Base-by-base conservation (phyloP, 1,140 invertebrate genomes). In the Babylonia areolata region DNA sequence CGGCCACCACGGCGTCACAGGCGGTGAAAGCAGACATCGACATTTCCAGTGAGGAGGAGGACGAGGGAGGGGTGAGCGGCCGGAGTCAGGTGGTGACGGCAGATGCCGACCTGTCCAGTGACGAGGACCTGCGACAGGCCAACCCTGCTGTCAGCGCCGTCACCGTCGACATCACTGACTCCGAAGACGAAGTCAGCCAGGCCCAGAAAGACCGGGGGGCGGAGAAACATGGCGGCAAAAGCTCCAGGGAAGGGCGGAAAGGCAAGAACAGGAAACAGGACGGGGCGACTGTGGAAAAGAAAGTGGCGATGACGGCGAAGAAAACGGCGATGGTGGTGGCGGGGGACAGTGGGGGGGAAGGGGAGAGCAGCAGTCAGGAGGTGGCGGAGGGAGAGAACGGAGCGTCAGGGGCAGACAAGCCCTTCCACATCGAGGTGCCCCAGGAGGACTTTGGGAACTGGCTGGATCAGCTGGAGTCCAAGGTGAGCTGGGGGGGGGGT, bases 11-110 rank as follows among this genome's bases (percentile, higher is more conserved):
- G n/a, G 12, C 40, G 0, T 35, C 39, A 20, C 15, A 40, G 37
- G 75, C 23, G 79, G 75, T 46, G 0, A 82, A 40, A 5, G 33
- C 46, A 28, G 46, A 81, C 17, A 54, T 54, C 28, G 91, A 92
- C 40, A 71, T 92, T n/a, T 90, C 91, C 42, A 92, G 91, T 88
- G 92, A 93, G 28, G 92, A 93, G 23, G 91, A 93, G 12, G 85
- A 85, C 23, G 84, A 51, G 83, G 79, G 42, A 71, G 58, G 79
- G 33, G 75, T 79, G 6, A n/a, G 33, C 2, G 64, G 33, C 28
- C 15, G 17, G 1, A 40, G 39, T 71, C 33, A 33, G 31, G 69
- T 12, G 77, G 84, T 75, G 6, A 82, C n/a, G 0, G 17, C 37
- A 17, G 46, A 81, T 15, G 75, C 31, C 23, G 91, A 92, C 37